Evolutionary conservation across 2,888 invertebrate species (phyloP), one percentile per base, ranked within the genome.

Genomic region (Rhodophaea formosa): DNA sequence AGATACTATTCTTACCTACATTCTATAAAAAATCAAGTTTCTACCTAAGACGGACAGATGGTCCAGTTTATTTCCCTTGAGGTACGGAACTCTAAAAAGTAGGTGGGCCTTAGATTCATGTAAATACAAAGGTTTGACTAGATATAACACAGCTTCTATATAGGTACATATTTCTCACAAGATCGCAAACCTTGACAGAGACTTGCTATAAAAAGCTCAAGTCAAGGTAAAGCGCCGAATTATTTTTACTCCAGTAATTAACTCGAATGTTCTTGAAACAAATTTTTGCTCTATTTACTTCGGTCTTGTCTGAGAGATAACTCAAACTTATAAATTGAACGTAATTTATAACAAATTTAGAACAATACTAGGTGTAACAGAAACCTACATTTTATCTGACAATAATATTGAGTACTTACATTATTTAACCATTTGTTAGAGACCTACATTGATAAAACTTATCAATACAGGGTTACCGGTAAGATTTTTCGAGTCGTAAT

Each of bases 171-270:
- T 46, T 46, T 46, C 23, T 10, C 12, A 17, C 23, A n/a, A 51
- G 30, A 35, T 35, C 17, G n/a, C 2, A 12, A 12, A 8, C 51
- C 39, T 39, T 51, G 51, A 17, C 39, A 16, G 12, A 51, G 16
- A 17, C 51, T 51, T 51, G 35, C 10, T 35, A 39, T 8, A 51
- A 51, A 51, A 51, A 32, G 51, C 35, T 51, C 52, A 44, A 42
- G 43, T 53, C 53, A 44, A 44, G 53, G 44, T 54, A 29, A 44
- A 12, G 44, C 44, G 15, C 10, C 12, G 15, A 44, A 30, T 44
- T 54, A 51, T 35, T 35, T 35, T 51, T 51, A 32, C 49, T n/a
- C 30, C 30, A 51, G 35, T 39, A 51, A 35, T 51, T 51, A 51
- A 17, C 12, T 51, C 8, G 8, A 12, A 23, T 35, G 53, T 53